These are phyloP conservation scores for Cinclus mexicanus DNA, from an alignment of 2,113 vertebrate genomes.

Conservation along the genomic window DNA sequence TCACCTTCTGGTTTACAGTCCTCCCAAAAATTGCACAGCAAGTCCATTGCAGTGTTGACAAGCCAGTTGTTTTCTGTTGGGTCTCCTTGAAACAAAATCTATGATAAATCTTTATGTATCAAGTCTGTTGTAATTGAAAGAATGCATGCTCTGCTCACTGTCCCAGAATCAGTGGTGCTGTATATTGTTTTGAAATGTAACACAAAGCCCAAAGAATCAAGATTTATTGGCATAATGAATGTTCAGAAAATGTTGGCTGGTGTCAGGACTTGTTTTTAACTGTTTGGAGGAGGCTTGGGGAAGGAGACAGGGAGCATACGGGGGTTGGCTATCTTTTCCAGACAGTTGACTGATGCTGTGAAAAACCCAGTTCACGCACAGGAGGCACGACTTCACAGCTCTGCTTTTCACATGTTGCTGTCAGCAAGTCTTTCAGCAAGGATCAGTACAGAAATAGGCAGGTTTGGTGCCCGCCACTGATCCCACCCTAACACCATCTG, in stretches of 20 bases:
- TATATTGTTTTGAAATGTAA: neutral
- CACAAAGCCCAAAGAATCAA: neutral
- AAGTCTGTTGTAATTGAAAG: neutral
- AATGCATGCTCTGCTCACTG: neutral
- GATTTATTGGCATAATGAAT: constrained; percentile 8
- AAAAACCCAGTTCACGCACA: constrained; percentile 34
- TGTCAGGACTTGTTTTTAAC: constrained; percentile 15
- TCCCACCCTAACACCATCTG: constrained; percentile 53
- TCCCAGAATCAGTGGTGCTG: neutral
- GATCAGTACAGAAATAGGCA: constrained; percentile 31
- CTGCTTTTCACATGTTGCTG: constrained; percentile 33
- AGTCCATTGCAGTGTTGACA: neutral
- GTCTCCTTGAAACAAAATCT: neutral
- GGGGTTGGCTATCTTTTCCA: constrained; percentile 39
- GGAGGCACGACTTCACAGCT: constrained; percentile 51
- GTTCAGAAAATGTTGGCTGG: neutral
- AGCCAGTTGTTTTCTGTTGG: neutral
- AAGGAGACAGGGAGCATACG: constrained; percentile 17
- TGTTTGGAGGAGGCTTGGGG: neutral
- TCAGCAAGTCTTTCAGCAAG: constrained; percentile 27
- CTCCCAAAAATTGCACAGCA: neutral
- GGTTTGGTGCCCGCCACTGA: neutral
- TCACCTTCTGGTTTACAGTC: neutral
- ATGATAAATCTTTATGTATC: neutral
- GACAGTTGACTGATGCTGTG: constrained; percentile 51